Evolutionary conservation across 2,113 vertebrate species (phyloP).

Genomic region (Vombatus ursinus): DNA sequence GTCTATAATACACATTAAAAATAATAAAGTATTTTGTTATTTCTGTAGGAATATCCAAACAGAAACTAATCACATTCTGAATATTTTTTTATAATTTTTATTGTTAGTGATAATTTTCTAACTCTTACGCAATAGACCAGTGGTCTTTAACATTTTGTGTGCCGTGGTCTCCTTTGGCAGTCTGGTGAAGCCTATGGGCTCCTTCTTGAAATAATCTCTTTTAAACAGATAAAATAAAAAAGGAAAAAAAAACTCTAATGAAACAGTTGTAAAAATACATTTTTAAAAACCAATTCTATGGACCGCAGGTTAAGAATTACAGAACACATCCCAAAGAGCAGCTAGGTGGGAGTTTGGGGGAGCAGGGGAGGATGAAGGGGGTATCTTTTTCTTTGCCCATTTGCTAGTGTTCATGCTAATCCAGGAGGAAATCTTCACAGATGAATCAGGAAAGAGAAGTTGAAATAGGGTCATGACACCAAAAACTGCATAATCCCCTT

Average conservation of each 20-base stretch:
- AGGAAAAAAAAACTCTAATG: background rate
- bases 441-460: background rate
- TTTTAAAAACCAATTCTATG: background rate
- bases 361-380: background rate
- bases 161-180: background rate
- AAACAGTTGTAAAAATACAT: background rate
- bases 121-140: background rate
- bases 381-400: background rate
- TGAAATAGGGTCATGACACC: background rate
- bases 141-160: slow-evolving; percentile 2
- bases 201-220: background rate
- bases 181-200: background rate
- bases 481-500: background rate
- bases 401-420: background rate
- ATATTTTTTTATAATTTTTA: slow-evolving; percentile 3
- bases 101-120: background rate
- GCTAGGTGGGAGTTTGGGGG: background rate
- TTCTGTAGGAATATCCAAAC: background rate
- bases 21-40: background rate
- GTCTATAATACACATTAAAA: background rate
- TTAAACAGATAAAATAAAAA: background rate
- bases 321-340: background rate
- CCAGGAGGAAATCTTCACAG: slow-evolving; percentile 1
- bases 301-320: background rate
- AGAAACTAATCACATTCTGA: background rate